Conservation (phyloP, 2,113 vertebrate species). For the Danionella cerebrum region DNA sequence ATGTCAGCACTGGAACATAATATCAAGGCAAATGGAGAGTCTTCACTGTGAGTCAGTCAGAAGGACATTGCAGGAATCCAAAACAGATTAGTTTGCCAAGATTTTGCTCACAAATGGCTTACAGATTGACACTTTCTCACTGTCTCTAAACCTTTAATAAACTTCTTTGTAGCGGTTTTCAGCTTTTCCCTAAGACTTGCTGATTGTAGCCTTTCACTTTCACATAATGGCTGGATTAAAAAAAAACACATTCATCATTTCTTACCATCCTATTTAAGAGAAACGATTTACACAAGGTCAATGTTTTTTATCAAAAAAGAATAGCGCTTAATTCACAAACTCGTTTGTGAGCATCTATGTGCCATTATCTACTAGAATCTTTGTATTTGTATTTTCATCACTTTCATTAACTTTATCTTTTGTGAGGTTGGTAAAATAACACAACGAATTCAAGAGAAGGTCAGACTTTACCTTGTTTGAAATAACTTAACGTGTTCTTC, state of each 20-base stretch:
- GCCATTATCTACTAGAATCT: too few species aligned
- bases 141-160: not conserved
- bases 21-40: not conserved
- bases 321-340: too few species aligned
- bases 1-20: conserved; percentile 7
- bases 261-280: not conserved
- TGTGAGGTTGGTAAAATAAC: too few species aligned
- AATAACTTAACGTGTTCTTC: too few species aligned
- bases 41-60: not conserved
- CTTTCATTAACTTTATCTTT: too few species aligned
- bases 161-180: not conserved
- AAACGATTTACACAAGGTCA: not conserved
- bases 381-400: too few species aligned
- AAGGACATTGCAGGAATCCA: not conserved
- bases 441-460: too few species aligned
- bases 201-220: not conserved
- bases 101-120: not conserved
- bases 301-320: not conserved
- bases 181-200: not conserved
- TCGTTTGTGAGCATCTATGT: too few species aligned
- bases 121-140: not conserved
- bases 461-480: too few species aligned
- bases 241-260: not conserved
- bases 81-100: not conserved
- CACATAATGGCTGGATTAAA: not conserved